A percentile compares a stretch with the other conserved stretches of the same genome.
Evolutionary conservation across 2,113 vertebrate species (phyloP).

Genomic region (Vombatus ursinus): DNA sequence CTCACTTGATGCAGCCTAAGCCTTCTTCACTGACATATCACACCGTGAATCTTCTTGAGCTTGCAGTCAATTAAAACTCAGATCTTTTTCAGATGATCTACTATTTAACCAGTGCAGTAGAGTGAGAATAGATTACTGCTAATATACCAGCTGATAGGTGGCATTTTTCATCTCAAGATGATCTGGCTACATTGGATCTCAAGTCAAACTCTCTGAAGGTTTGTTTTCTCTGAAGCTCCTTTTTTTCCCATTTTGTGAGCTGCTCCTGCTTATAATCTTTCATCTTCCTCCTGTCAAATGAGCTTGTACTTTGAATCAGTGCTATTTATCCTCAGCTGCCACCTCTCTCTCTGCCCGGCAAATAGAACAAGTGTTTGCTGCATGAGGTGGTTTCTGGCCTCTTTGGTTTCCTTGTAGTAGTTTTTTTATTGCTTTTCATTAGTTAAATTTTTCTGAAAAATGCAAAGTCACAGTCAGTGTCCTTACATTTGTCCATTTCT

Average conservation of each 20-base stretch:
- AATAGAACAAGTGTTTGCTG: background rate
- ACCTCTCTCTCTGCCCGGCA: background rate
- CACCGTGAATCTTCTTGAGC: background rate
- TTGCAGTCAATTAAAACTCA: background rate
- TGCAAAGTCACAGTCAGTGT: background rate
- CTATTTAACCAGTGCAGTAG: background rate
- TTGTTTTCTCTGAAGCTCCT: background rate
- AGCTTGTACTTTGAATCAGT: background rate
- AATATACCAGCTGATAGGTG: background rate
- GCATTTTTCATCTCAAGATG: background rate
- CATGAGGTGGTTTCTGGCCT: background rate
- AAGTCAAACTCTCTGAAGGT: background rate
- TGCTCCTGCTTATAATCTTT: background rate
- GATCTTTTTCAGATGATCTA: background rate
- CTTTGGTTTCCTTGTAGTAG: background rate
- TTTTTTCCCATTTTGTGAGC: background rate
- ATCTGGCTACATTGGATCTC: background rate
- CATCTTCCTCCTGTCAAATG: background rate
- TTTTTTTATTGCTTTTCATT: background rate
- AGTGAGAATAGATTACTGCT: background rate
- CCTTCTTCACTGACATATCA: background rate
- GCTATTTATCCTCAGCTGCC: background rate
- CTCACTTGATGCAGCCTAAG: background rate
- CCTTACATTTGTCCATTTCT: background rate
- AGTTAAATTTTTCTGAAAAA: background rate